Evolutionary conservation across 2,113 vertebrate genomes (phyloP).

Genomic region (Anarhynchus alexandrinus): DNA sequence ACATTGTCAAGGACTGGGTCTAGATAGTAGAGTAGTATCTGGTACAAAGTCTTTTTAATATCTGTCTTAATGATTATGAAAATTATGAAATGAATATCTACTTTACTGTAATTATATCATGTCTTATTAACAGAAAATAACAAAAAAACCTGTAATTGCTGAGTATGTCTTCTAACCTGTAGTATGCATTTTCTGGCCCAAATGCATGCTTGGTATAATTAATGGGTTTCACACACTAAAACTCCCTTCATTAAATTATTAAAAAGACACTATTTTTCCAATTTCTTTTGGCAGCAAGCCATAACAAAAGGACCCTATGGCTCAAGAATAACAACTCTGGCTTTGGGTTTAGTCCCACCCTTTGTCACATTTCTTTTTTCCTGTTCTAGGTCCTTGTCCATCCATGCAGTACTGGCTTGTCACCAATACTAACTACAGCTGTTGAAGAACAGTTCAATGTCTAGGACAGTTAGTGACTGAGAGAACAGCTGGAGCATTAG

Average conservation of each 20-base stretch:
- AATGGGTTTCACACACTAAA: neutral
- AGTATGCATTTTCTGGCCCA: neutral
- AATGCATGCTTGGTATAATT: neutral
- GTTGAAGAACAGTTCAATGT: neutral
- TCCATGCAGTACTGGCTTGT: neutral
- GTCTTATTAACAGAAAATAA: neutral
- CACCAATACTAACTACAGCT: neutral
- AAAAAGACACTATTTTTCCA: neutral
- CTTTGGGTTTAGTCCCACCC: neutral
- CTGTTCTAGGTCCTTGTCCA: neutral
- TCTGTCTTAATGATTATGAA: neutral
- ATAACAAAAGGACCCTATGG: neutral
- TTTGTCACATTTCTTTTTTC: neutral
- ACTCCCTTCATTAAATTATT: neutral
- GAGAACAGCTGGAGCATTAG: neutral
- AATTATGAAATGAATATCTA: neutral
- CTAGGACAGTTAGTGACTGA: neutral
- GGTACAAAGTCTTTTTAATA: neutral
- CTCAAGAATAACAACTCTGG: neutral
- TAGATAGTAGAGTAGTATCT: neutral
- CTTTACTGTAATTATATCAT: neutral
- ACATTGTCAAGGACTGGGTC: neutral
- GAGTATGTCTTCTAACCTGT: neutral
- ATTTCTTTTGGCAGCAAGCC: neutral
- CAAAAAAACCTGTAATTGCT: neutral